Evolutionary conservation across 2,888 invertebrate species (phyloP).

Genomic region (Seira sanloemensis): DNA sequence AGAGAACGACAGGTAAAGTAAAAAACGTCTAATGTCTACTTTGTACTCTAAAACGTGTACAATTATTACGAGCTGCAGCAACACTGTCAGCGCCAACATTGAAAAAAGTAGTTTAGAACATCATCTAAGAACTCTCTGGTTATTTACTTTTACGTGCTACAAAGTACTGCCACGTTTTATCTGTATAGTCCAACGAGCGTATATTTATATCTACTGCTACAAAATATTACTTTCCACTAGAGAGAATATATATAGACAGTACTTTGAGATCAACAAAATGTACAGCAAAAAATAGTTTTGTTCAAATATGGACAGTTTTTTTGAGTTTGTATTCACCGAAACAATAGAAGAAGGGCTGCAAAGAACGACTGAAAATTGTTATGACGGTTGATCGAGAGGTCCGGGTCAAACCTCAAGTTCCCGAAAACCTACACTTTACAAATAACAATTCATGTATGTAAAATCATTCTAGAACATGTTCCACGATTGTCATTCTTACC

Average conservation of each 20-base stretch:
- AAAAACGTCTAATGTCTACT: slow-evolving; percentile 31
- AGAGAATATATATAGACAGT: slow-evolving; percentile 23
- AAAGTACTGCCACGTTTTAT: slow-evolving; percentile 51
- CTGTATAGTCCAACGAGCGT: slow-evolving; percentile 37
- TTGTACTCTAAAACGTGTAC: slow-evolving; percentile 23
- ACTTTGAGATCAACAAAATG: slow-evolving; percentile 23
- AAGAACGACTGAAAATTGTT: slow-evolving; percentile 99
- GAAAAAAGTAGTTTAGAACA: slow-evolving; percentile 25
- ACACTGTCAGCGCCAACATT: slow-evolving; percentile 57
- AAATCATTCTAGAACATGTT: slow-evolving; percentile 53
- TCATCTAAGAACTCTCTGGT: slow-evolving; percentile 11
- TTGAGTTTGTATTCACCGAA: slow-evolving; percentile 86
- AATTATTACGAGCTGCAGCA: slow-evolving; percentile 41
- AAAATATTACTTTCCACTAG: slow-evolving; percentile 32
- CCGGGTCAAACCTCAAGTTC: slow-evolving; percentile 95
- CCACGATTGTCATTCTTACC: background rate
- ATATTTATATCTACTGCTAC: slow-evolving; percentile 45
- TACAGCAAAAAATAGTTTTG: slow-evolving; percentile 17
- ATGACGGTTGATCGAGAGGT: slow-evolving; percentile 96
- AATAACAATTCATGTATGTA: slow-evolving; percentile 68
- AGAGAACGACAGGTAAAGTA: slow-evolving; percentile 40
- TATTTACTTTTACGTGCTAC: slow-evolving; percentile 19
- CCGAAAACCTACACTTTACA: slow-evolving; percentile 81
- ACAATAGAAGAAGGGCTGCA: slow-evolving; percentile 98
- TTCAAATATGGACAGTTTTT: slow-evolving; percentile 18